These are phyloP conservation scores for Calliopum simillimum DNA, from an alignment of 2,888 invertebrate species.

Conservation along the genomic window DNA sequence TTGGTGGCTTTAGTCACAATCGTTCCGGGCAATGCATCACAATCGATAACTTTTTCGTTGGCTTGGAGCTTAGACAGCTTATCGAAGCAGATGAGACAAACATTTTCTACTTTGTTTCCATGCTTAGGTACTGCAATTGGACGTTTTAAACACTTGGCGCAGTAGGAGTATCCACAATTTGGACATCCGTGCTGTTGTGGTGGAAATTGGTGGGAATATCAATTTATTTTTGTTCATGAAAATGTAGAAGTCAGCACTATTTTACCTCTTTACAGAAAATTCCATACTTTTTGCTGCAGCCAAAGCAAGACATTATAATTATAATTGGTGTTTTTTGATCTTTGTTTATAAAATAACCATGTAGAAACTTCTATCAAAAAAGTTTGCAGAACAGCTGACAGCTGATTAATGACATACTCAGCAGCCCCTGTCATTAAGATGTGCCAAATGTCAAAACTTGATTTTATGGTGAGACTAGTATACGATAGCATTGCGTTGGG, in stretches of 20 bases:
- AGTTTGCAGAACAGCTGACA: no score
- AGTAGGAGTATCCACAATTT: constrained; percentile 85
- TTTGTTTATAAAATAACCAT: not conserved
- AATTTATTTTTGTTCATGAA: constrained; percentile 9
- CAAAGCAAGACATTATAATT: constrained; percentile 84
- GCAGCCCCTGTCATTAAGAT: no score
- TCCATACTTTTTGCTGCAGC: constrained; percentile 78
- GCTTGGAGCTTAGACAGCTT: constrained; percentile 58
- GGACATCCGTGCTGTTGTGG: constrained; percentile 80
- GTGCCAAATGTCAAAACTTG: no score
- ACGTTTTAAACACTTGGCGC: constrained; percentile 82
- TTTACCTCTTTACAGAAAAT: constrained; percentile 79
- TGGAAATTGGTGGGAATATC: not conserved
- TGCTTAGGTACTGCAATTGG: constrained; percentile 76
- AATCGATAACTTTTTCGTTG: constrained; percentile 53
- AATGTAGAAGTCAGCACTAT: not conserved
- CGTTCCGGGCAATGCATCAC: constrained; percentile 69
- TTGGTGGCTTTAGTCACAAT: constrained; percentile 46
- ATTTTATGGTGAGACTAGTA: no score
- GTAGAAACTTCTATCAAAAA: no score
- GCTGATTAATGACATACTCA: no score
- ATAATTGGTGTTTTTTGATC: no score
- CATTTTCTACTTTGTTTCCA: constrained; percentile 73
- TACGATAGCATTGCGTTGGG: no score
- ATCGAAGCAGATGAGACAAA: constrained; percentile 70